Conservation (phyloP, 1,140 invertebrate species). For the Streblospio benedicti region DNA sequence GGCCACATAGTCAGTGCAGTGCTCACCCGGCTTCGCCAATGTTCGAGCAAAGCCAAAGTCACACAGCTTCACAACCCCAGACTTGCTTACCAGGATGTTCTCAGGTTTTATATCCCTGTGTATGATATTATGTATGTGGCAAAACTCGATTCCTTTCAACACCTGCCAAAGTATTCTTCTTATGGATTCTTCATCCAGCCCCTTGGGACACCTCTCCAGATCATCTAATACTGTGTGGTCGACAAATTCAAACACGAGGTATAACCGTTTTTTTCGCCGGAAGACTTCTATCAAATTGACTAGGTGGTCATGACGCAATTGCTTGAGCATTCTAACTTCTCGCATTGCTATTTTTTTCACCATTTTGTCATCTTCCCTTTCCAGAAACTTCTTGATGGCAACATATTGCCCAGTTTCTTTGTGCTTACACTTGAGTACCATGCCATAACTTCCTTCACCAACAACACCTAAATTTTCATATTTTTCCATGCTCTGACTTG, state of each 20-base stretch:
- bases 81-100: constrained; percentile 71
- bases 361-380: constrained; percentile 68
- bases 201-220: constrained; percentile 60
- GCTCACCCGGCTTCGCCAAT: constrained; percentile 54
- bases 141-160: constrained; percentile 72
- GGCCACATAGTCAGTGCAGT: constrained; percentile 51
- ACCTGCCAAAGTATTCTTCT: constrained; percentile 73
- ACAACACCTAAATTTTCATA: constrained; percentile 56
- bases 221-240: constrained; percentile 78
- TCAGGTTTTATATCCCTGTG: constrained; percentile 84
- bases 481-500: too few species aligned
- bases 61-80: constrained; percentile 70
- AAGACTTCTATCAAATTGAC: constrained; percentile 84
- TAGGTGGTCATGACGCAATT: constrained; percentile 76
- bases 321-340: constrained; percentile 76
- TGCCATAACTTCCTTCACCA: constrained; percentile 70
- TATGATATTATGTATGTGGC: constrained; percentile 76
- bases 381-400: constrained; percentile 74
- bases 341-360: constrained; percentile 69
- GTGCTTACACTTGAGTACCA: constrained; percentile 69
- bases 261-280: constrained; percentile 67
- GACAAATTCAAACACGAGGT: constrained; percentile 80
- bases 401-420: constrained; percentile 66
- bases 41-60: constrained; percentile 92
- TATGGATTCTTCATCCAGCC: constrained; percentile 62